A percentile compares a stretch with the other conserved stretches of the same genome.
Evolutionary conservation across 2,797 vertebrate genomes (phyloP).

Genomic region (Okamejei kenojei): DNA sequence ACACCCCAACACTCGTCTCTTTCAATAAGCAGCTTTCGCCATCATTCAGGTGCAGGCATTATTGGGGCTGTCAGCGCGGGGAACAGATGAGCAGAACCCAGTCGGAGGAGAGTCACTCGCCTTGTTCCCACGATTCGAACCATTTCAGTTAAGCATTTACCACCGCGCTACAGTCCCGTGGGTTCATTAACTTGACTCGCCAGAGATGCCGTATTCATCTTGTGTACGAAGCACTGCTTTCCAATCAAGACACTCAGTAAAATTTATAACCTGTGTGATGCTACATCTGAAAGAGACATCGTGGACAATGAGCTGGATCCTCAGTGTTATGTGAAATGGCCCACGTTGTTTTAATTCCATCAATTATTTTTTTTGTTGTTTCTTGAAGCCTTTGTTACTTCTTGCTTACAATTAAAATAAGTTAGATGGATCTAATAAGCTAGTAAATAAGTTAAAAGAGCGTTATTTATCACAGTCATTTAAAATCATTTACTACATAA

Average conservation of each 20-base stretch:
- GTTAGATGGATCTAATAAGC: background rate
- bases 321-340: background rate
- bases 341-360: background rate
- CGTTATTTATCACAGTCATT: background rate
- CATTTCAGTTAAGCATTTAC: background rate
- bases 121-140: background rate
- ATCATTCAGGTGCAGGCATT: background rate
- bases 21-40: background rate
- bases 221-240: background rate
- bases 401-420: background rate
- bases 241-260: background rate
- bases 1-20: background rate
- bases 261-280: background rate
- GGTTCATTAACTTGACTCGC: background rate
- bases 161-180: background rate
- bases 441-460: no score
- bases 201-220: background rate
- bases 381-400: background rate
- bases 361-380: background rate
- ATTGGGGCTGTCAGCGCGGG: background rate
- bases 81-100: background rate
- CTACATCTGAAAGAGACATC: background rate
- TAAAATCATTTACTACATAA: background rate
- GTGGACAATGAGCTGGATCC: background rate
- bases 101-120: background rate